Conservation (phyloP, 2,888 invertebrate genomes). For the Isoperla grammatica region DNA sequence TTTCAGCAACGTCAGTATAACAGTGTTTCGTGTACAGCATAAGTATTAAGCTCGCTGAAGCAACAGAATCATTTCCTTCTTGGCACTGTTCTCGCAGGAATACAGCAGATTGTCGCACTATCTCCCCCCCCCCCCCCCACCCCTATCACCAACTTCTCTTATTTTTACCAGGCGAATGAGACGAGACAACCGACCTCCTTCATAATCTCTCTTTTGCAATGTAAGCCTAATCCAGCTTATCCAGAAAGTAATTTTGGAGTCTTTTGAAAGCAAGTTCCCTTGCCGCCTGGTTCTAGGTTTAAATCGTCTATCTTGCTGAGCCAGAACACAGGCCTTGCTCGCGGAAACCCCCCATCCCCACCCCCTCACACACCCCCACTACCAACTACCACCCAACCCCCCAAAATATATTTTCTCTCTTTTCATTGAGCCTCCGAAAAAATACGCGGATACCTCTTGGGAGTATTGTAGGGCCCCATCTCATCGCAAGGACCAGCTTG, state of each 20-base stretch:
- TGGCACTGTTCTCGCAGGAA: background rate
- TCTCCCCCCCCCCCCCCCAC: background rate
- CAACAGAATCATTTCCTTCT: background rate
- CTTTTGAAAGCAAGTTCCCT: slow-evolving; percentile 34
- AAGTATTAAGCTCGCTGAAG: too few species aligned
- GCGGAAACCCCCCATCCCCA: background rate
- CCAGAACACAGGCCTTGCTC: slow-evolving; percentile 10
- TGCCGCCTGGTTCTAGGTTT: slow-evolving; percentile 17
- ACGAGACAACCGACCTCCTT: slow-evolving; percentile 24
- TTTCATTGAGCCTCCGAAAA: slow-evolving; percentile 6
- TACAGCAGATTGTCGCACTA: background rate
- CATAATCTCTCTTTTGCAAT: slow-evolving; percentile 29
- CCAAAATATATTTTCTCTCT: background rate
- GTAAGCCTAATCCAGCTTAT: slow-evolving; percentile 36
- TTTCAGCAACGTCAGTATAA: too few species aligned
- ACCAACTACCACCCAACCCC: too few species aligned
- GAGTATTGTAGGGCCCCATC: background rate
- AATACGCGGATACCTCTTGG: background rate
- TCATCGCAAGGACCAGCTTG: too few species aligned
- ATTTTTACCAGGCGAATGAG: slow-evolving; percentile 9
- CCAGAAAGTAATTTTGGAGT: slow-evolving; percentile 38
- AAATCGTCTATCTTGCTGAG: slow-evolving; percentile 25
- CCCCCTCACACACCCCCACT: too few species aligned
- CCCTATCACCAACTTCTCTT: slow-evolving; percentile 7
- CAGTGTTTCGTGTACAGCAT: too few species aligned